phyloP scores from a whole-genome alignment of 1,140 invertebrate genomes.

The Temnothorax nylanderi region DNA sequence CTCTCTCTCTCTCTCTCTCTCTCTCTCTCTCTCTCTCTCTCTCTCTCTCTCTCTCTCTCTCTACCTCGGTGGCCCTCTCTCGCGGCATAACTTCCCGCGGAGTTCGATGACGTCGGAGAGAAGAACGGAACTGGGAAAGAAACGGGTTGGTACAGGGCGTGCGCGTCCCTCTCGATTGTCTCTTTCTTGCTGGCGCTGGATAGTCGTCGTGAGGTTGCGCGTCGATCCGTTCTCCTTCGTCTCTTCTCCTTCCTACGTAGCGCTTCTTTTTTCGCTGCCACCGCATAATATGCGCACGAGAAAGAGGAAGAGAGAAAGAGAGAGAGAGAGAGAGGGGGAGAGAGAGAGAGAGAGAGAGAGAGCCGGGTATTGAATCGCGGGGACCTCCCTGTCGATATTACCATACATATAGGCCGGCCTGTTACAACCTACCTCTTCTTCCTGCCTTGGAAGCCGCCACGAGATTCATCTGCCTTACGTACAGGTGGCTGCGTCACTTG shows the following conservation, averaged over 20 bases:
- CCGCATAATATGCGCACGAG: slow-evolving; percentile 70
- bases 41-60: slow-evolving; percentile 15
- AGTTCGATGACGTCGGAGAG: slow-evolving; percentile 59
- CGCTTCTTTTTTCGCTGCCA: slow-evolving; percentile 70
- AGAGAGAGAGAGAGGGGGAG: background rate
- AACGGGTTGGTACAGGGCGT: slow-evolving; percentile 53
- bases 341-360: slow-evolving; percentile 11
- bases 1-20: slow-evolving; percentile 43
- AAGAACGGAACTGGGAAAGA: slow-evolving; percentile 64
- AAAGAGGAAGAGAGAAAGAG: slow-evolving; percentile 1
- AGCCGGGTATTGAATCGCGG: slow-evolving; percentile 71
- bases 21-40: slow-evolving; percentile 43
- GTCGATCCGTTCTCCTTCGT: slow-evolving; percentile 37
- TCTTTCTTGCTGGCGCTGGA: slow-evolving; percentile 53
- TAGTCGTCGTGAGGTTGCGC: slow-evolving; percentile 48
- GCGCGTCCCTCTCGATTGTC: slow-evolving; percentile 64
- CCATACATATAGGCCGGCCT: slow-evolving; percentile 80
- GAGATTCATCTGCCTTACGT: slow-evolving; percentile 76
- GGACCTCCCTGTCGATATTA: slow-evolving; percentile 78
- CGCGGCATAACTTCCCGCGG: slow-evolving; percentile 66
- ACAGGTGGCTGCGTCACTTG: slow-evolving; percentile 71
- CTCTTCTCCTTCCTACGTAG: slow-evolving; percentile 37
- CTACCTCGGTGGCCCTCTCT: slow-evolving; percentile 57
- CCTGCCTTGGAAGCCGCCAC: slow-evolving; percentile 69
- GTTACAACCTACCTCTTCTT: slow-evolving; percentile 74